Conservation (phyloP, 1,140 invertebrate species). For the Drosophila biarmipes region DNA sequence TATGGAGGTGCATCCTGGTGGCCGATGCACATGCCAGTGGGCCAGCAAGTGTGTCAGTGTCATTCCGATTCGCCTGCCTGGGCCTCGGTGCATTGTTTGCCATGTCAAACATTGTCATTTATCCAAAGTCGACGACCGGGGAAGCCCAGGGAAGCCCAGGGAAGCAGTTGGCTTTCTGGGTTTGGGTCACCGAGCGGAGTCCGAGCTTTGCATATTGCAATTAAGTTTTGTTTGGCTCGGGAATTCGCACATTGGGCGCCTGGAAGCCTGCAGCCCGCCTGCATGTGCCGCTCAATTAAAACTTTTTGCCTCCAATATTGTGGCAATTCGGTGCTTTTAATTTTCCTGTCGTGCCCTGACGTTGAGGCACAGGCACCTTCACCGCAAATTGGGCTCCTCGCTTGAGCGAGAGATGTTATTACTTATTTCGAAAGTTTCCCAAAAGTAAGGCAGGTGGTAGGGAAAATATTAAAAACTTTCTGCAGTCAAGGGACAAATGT, state of each 20-base stretch:
- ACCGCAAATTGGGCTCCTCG: slow-evolving; percentile 29
- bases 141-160: background rate
- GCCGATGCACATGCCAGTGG: slow-evolving; percentile 59
- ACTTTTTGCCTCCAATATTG: slow-evolving; percentile 54
- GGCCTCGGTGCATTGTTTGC: slow-evolving; percentile 66
- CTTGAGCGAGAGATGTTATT: slow-evolving; percentile 21
- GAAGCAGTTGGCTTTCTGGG: background rate
- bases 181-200: background rate
- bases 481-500: background rate
- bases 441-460: background rate
- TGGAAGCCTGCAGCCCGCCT: slow-evolving; percentile 8
- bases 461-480: background rate
- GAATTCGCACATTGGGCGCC: slow-evolving; percentile 49
- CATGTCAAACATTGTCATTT: slow-evolving; percentile 79
- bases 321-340: slow-evolving; percentile 58
- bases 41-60: slow-evolving; percentile 69
- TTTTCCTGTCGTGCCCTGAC: slow-evolving; percentile 59
- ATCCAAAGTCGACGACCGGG: slow-evolving; percentile 55
- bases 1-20: slow-evolving; percentile 30
- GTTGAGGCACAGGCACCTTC: slow-evolving; percentile 7
- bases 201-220: slow-evolving; percentile 71
- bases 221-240: slow-evolving; percentile 69
- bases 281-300: slow-evolving; percentile 67
- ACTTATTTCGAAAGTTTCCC: slow-evolving; percentile 19
- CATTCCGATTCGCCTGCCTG: slow-evolving; percentile 54